phyloP scores from a whole-genome alignment of 2,113 vertebrate species.

The Elephantulus edwardii region DNA sequence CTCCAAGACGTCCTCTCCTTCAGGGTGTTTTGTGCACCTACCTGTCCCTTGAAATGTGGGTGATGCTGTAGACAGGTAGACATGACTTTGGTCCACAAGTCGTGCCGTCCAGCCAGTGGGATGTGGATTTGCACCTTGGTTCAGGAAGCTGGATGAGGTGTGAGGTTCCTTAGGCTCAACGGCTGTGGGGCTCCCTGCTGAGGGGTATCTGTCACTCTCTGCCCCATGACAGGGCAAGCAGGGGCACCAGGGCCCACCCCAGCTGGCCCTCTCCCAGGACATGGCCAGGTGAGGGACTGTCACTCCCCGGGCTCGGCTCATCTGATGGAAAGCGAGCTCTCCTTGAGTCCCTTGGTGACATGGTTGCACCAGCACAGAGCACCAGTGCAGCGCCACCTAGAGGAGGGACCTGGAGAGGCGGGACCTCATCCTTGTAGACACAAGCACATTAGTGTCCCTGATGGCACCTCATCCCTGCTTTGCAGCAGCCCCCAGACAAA shows the following conservation, averaged over 20 bases:
- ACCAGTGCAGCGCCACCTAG: no score
- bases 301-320: not conserved
- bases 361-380: not conserved
- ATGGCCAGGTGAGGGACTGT: not conserved
- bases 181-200: not conserved
- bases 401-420: not conserved
- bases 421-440: no score
- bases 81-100: not conserved
- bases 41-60: not conserved
- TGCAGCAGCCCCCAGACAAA: not conserved
- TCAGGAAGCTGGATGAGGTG: not conserved
- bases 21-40: not conserved
- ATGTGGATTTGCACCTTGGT: not conserved
- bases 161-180: not conserved
- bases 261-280: no score
- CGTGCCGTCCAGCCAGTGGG: not conserved
- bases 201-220: not conserved
- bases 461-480: rapidly evolving
- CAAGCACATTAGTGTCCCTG: no score
- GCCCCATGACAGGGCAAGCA: no score
- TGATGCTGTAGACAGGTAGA: not conserved
- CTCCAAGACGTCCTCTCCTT: not conserved
- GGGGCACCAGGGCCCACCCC: rapidly evolving
- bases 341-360: not conserved
- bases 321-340: not conserved